phyloP scores from a whole-genome alignment of 2,888 invertebrate genomes.

The Agelastica alni region DNA sequence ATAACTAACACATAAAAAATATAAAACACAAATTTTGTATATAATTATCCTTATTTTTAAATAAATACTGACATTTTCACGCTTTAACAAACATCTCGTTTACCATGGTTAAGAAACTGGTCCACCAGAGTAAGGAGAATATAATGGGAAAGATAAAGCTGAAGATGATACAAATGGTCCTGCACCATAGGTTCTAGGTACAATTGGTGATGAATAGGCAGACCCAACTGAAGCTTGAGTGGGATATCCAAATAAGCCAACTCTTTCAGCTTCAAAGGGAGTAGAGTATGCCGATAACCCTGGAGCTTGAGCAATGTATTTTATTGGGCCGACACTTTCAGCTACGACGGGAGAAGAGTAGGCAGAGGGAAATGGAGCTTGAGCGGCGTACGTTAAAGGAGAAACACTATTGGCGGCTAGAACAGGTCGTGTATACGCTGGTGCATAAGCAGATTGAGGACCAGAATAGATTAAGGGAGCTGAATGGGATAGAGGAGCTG shows the following conservation, averaged over 20 bases:
- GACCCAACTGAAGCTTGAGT: slow-evolving; percentile 30
- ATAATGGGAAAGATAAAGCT: slow-evolving; percentile 55
- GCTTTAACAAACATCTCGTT: background rate
- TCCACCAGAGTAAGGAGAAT: slow-evolving; percentile 52
- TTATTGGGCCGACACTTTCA: slow-evolving; percentile 18
- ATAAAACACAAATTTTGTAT: too few relatives aligned
- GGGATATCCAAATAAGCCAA: too few relatives aligned
- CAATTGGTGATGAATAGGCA: slow-evolving; percentile 26
- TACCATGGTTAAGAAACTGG: slow-evolving; percentile 16
- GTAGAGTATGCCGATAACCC: slow-evolving; percentile 46
- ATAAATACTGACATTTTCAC: slow-evolving; percentile 10
- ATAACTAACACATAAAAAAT: too few relatives aligned
- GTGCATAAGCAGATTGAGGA: slow-evolving; percentile 1
- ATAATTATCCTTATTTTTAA: slow-evolving; percentile 13
- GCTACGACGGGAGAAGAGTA: slow-evolving; percentile 18
- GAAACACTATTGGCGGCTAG: slow-evolving; percentile 60
- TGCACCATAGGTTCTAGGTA: slow-evolving; percentile 50
- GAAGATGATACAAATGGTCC: slow-evolving; percentile 51
- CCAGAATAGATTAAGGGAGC: background rate
- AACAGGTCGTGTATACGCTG: slow-evolving; percentile 43
- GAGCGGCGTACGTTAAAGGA: slow-evolving; percentile 51
- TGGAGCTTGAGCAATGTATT: slow-evolving; percentile 48
- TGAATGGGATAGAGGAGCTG: background rate
- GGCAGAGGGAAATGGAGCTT: slow-evolving; percentile 59
- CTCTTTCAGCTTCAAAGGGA: slow-evolving; percentile 34